Base-by-base conservation (phyloP, 2,888 invertebrate species). In the Rhagophthalmus giganteus region DNA sequence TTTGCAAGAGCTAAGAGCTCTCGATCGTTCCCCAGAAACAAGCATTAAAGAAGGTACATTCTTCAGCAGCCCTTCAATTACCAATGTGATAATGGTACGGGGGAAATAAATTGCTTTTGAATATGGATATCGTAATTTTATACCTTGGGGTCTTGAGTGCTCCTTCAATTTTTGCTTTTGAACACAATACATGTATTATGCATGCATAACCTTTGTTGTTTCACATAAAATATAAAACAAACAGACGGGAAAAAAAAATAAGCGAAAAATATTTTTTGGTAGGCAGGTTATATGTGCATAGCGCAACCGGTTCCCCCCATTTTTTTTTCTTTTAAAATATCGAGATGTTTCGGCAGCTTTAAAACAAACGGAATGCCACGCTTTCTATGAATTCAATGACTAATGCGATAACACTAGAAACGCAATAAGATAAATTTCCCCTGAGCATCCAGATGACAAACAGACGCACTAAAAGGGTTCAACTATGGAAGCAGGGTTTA, bases 11-110 rank as follows among this genome's bases (percentile, higher is more conserved):
- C 52, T 47, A 59, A 65, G 65, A 39, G 63, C 63, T 56, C 64
- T 66, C 63, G 64, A 65, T 64, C 54, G 53, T 59, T 63, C 61
- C 64, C 63, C 59, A 50, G 58, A 59, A 58, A 59, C 57, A 53
- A 63, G 60, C 62, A 61, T 65, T 63, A 63, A 62, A 65, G 63
- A 66, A 64, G 62, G 60, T 60, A 65, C 63, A 64, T 65, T 64
- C 64, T 67, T 62, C 62, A 59, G 60, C 60, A 62, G 63, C 62
- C 62, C 67, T 67, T 67, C 68, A 68, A 67, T 68, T 67, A 66
- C 64, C 62, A 59, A 66, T 64, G 65, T 59, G 63, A 67, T 66
- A 66, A 66, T 65, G 62, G 64, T 55, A 54, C 52, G 52, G 52
- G 56, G 58, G 49, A 55, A 57, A 48, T 57, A 66, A 66, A 62